These are phyloP conservation scores for Adela reaumurella DNA, from an alignment of 2,888 invertebrate genomes.

Conservation along the genomic window DNA sequence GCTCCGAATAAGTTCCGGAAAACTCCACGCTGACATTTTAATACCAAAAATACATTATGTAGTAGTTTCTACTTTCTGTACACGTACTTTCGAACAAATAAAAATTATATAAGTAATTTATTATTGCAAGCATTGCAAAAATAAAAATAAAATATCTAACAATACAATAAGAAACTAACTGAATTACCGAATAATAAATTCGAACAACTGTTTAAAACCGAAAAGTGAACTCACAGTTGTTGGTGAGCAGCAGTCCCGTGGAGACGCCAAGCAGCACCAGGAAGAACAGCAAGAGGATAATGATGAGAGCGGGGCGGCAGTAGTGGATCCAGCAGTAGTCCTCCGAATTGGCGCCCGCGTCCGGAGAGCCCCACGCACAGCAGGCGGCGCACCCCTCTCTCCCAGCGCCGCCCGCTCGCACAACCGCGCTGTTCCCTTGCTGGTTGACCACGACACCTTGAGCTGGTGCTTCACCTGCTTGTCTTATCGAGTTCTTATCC, in stretches of 20 bases:
- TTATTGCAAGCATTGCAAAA: too few relatives aligned
- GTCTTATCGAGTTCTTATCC: conserved; percentile 38
- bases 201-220: too few relatives aligned
- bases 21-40: too few relatives aligned
- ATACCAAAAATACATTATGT: too few relatives aligned
- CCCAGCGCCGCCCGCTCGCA: conserved; percentile 24
- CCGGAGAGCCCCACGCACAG: conserved; percentile 28
- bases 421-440: conserved; percentile 49
- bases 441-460: conserved; percentile 53
- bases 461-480: conserved; percentile 41
- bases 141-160: too few relatives aligned
- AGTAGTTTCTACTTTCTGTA: too few relatives aligned
- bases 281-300: conserved; percentile 50
- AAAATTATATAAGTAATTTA: too few relatives aligned
- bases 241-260: conserved; percentile 55
- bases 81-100: too few relatives aligned
- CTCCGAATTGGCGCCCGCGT: conserved; percentile 36
- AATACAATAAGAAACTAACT: too few relatives aligned
- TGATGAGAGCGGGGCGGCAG: conserved; percentile 52
- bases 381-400: conserved; percentile 28
- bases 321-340: conserved; percentile 53
- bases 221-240: conserved; percentile 56
- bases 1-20: too few relatives aligned
- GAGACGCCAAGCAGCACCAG: conserved; percentile 53
- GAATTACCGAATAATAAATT: too few relatives aligned